These are phyloP conservation scores for Balearica regulorum DNA, from an alignment of 2,797 vertebrate genomes.

Conservation along the genomic window DNA sequence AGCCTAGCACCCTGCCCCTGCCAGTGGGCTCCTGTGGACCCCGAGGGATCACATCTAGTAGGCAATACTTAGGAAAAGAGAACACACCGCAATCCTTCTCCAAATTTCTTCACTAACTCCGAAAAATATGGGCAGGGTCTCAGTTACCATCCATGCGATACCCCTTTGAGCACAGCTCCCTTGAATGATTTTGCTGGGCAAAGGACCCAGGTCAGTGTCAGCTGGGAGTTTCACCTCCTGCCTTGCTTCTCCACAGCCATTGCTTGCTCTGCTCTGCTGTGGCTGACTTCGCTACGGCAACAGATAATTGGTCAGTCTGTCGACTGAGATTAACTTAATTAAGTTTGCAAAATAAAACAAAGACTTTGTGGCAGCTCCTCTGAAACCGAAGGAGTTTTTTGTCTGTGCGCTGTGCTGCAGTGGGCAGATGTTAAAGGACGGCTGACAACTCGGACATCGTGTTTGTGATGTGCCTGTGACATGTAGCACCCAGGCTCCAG, in stretches of 20 bases:
- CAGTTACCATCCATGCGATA: background rate
- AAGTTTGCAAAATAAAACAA: background rate
- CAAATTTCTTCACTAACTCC: background rate
- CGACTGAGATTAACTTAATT: background rate
- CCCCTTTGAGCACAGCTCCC: background rate
- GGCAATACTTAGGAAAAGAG: background rate
- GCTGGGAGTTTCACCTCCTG: background rate
- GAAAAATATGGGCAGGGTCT: background rate
- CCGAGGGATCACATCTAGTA: accelerated
- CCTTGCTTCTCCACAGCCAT: background rate
- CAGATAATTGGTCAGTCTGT: background rate
- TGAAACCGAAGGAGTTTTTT: background rate
- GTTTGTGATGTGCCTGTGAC: background rate
- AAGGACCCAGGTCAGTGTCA: background rate
- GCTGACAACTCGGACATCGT: background rate
- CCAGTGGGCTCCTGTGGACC: background rate
- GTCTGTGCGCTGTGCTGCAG: background rate
- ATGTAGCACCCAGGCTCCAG: background rate
- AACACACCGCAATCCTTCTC: accelerated
- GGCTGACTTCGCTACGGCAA: background rate
- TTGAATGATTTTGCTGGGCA: background rate
- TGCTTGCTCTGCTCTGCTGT: background rate
- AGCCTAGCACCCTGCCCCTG: background rate
- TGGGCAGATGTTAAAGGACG: background rate
- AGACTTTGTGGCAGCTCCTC: background rate